Evolutionary conservation across 2,888 invertebrate genomes (phyloP), one percentile per base, ranked within the genome.

Genomic region (Doris montereyensis): DNA sequence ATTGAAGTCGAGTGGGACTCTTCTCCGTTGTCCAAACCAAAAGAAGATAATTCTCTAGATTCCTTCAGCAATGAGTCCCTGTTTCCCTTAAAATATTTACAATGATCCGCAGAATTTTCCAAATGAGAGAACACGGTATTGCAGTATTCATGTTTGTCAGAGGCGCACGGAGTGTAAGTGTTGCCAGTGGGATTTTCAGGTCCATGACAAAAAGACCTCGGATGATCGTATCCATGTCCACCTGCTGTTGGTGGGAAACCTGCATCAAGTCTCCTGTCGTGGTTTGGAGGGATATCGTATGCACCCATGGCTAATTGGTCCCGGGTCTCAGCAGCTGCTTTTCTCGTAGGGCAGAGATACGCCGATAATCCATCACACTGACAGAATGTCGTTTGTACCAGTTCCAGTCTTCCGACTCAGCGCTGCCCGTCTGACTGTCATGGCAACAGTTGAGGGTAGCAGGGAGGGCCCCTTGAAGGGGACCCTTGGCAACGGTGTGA

Each of bases 381-480:
- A 87, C 86, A 4, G 88, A 89, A 80, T 88, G 88, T 52, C 88
- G 85, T 76, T 88, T 89, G 60, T 84, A 84, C 85, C 87, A 86
- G 41, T 81, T 82, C 76, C 82, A 84, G 74, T 86, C 86, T 58
- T 88, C 87, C 34, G 77, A 74, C 21, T 79, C 79, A 10, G 79
- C 79, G 21, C 74, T 79, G 4, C 76, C 76, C 32, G 79, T 76
- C 34, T 79, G 79, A 57, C 21, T 79, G 41, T 79, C 71, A 71
- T 79, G 62, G 28, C 79, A 79, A 72, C 79, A 79, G 52, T 79
- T 79, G 8, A 79, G 71, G 28, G 76, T 76, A 30, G 58, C 62
- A 26, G 79, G 79, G 1, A 79, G 72, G 3, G 62, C 71, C 0
- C 71, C 76, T 35, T 71, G 79, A 4, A 68, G 57, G 17, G 76